phyloP scores from a whole-genome alignment of 2,888 invertebrate genomes.

The Drosophila buzzatii region DNA sequence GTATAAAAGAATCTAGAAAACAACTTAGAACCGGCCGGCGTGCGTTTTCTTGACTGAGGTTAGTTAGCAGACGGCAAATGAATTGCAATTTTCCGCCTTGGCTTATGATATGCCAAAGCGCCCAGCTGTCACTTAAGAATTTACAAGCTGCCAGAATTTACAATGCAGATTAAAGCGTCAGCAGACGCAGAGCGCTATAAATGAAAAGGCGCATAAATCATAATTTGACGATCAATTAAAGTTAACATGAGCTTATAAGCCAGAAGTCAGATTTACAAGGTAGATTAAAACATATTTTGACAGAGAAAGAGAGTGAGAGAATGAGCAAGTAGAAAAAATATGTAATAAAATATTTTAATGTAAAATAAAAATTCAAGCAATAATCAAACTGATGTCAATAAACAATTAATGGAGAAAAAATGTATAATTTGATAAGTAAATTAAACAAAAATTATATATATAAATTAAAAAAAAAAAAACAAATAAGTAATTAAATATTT shows the following conservation, averaged over 20 bases:
- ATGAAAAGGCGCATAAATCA: background rate
- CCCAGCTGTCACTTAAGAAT: conserved; percentile 13
- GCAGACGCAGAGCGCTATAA: background rate
- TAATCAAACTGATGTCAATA: too few relatives aligned
- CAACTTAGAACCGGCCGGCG: conserved; percentile 49
- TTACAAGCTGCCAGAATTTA: conserved; percentile 6
- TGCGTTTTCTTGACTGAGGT: conserved; percentile 57
- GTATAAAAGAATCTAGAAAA: conserved; percentile 18
- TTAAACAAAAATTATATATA: too few relatives aligned
- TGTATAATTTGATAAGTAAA: too few relatives aligned
- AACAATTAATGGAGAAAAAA: too few relatives aligned
- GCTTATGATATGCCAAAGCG: conserved; percentile 20
- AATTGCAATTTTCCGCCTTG: conserved; percentile 34
- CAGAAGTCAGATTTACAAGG: conserved; percentile 14
- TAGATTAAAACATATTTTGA: conserved; percentile 14
- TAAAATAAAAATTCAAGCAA: too few relatives aligned
- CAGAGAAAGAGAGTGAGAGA: background rate
- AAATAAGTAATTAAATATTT: too few relatives aligned
- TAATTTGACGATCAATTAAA: conserved; percentile 7
- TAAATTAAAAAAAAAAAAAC: too few relatives aligned
- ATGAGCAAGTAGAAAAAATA: too few relatives aligned
- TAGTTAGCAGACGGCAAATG: conserved; percentile 41
- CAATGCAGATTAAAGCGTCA: conserved; percentile 26
- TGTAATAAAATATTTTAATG: too few relatives aligned
- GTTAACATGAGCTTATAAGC: background rate